These are phyloP conservation scores for Morphnarchus princeps DNA, from an alignment of 2,113 vertebrate genomes.

Conservation along the genomic window DNA sequence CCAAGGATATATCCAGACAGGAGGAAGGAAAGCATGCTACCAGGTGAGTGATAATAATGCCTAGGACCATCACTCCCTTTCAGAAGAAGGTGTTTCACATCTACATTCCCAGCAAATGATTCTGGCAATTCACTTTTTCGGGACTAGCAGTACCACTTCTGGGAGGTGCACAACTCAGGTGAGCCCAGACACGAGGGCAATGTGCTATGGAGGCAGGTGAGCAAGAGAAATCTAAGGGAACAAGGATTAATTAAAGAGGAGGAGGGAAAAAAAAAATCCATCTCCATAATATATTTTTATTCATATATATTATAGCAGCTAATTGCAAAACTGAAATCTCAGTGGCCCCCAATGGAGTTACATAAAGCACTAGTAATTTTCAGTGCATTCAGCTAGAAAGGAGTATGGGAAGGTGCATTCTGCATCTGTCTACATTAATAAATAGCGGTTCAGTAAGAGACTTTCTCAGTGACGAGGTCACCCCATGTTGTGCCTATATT, in stretches of 20 bases:
- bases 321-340: conserved; percentile 36
- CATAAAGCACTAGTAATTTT: conserved; percentile 21
- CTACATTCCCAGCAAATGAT: neutral
- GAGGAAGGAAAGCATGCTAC: neutral
- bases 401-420: neutral
- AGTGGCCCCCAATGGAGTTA: neutral
- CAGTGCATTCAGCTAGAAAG: conserved; percentile 3
- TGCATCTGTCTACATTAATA: conserved; percentile 37
- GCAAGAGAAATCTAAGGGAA: neutral
- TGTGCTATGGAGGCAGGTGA: neutral
- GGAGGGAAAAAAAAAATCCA: neutral
- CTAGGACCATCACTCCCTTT: neutral
- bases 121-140: neutral
- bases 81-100: neutral
- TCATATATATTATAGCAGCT: neutral
- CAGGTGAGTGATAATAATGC: neutral
- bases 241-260: neutral
- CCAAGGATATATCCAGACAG: neutral
- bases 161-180: neutral
- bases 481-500: neutral
- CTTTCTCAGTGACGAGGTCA: neutral
- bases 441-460: neutral
- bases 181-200: neutral
- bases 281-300: neutral
- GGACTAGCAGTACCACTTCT: neutral